phyloP scores from a whole-genome alignment of 64 coral and sea anemone genomes.

The Dendronephthya gigantea region DNA sequence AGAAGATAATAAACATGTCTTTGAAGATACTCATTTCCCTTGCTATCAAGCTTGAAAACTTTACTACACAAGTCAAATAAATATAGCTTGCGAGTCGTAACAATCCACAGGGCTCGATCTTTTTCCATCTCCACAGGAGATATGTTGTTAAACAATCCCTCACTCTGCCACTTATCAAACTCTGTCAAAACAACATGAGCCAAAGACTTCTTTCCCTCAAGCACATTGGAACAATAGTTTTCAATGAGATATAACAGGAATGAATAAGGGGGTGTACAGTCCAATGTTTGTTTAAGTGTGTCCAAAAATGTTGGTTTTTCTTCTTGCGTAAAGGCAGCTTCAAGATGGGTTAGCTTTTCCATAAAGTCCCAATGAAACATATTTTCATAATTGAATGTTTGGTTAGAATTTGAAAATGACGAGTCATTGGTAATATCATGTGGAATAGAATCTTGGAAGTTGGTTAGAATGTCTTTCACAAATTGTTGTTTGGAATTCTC shows the following conservation, averaged over 20 bases:
- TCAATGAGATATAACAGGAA: neutral
- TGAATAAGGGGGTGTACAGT: neutral
- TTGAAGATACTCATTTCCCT: slow-evolving; percentile 17
- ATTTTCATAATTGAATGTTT: neutral
- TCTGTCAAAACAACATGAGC: neutral
- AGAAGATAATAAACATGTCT: slow-evolving; percentile 9
- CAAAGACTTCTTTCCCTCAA: slow-evolving; percentile 5
- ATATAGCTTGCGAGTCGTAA: neutral
- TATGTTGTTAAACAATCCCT: neutral
- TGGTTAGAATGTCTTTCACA: neutral
- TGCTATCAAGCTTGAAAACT: slow-evolving; percentile 3
- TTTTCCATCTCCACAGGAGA: neutral
- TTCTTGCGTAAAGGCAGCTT: neutral
- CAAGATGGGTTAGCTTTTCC: neutral
- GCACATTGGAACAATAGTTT: neutral
- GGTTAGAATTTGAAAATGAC: neutral
- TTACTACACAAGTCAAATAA: slow-evolving; percentile 8
- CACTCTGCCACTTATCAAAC: neutral
- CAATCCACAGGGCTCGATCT: neutral
- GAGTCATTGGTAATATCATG: neutral
- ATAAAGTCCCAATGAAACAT: neutral
- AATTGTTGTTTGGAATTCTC: neutral
- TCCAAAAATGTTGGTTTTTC: neutral
- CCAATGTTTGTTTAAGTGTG: neutral
- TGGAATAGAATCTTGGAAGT: neutral